Evolutionary conservation across 2,888 invertebrate genomes (phyloP), one percentile per base, ranked within the genome.

Genomic region (Yponomeuta plumbellus): DNA sequence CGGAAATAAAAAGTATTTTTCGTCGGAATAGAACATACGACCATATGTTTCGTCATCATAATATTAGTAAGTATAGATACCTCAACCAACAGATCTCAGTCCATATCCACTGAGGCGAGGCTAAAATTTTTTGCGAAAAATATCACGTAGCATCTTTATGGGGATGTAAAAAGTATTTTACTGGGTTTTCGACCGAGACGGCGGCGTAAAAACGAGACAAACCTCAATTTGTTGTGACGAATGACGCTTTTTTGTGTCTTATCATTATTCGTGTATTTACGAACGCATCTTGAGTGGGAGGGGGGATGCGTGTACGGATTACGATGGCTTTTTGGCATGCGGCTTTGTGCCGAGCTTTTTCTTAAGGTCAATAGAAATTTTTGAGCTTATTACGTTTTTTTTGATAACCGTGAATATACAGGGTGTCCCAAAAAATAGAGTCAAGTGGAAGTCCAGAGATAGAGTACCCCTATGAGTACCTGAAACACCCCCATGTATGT

Each of bases 111-210:
- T 17, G 44, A 52, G 44, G 3, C 17, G 1, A 13, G 17, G 13
- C 44, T 17, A 17, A 52, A 11, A 17, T 52, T 52, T 52, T 52
- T 13, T 17, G 17, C 17, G 17, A 52, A 85, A 86, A 84, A 83
- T 81, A 84, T 87, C 88, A 88, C 88, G 88, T 87, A 81, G 75
- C 69, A 74, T 75, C 80, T 88, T 88, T 88, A 88, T 80, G 82
- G 75, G 76, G 78, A 80, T 85, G 81, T 87, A 87, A 87, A 87
- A 88, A 84, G 79, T 84, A 83, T 74, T 88, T 88, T 86, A 84
- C 80, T 82, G 73, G 71, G 10, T 59, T 59, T 59, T 59, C 23
- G 23, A 21, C 59, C 21, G 59, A 21, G 72, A 77, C 81, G 76
- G 78, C 77, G 76, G 72, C 80, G 77, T 11, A 52, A 52, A 52